These are phyloP conservation scores for Choloepus hoffmanni DNA, from an alignment of 2,113 vertebrate genomes.

Conservation along the genomic window DNA sequence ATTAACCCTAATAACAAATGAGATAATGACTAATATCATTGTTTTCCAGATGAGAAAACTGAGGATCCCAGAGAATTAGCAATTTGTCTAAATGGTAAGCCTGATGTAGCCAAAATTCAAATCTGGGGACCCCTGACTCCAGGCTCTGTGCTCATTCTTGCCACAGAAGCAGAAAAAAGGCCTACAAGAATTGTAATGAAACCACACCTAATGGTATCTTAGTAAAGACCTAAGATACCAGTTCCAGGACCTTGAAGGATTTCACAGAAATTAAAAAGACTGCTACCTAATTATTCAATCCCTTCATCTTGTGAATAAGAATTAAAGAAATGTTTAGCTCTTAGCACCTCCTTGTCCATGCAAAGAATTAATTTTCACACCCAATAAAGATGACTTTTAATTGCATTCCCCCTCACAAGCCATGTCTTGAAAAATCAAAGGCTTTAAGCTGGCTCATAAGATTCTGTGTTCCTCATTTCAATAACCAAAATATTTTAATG, in stretches of 20 bases:
- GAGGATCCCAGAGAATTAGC: neutral
- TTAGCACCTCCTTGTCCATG: neutral
- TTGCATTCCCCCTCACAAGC: neutral
- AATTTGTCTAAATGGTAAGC: neutral
- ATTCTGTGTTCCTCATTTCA: slow-evolving; percentile 49
- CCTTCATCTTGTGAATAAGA: neutral
- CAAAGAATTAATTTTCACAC: neutral
- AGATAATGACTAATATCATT: neutral
- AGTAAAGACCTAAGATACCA: neutral
- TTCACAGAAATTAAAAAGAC: slow-evolving; percentile 31
- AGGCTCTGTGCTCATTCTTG: neutral
- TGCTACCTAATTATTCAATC: neutral
- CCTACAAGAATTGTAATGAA: neutral
- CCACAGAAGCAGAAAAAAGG: neutral
- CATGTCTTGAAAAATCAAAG: slow-evolving; percentile 25
- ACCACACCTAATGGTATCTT: neutral
- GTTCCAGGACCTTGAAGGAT: neutral
- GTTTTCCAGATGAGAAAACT: neutral
- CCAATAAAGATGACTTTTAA: slow-evolving; percentile 13
- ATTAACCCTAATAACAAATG: neutral
- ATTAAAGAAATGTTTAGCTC: slow-evolving; percentile 22
- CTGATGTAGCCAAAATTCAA: neutral
- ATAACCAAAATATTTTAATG: slow-evolving; percentile 57
- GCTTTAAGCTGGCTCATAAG: neutral
- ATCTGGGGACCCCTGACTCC: neutral